Evolutionary conservation across 2,888 invertebrate genomes (phyloP).

Genomic region (Polymixis flavicincta): DNA sequence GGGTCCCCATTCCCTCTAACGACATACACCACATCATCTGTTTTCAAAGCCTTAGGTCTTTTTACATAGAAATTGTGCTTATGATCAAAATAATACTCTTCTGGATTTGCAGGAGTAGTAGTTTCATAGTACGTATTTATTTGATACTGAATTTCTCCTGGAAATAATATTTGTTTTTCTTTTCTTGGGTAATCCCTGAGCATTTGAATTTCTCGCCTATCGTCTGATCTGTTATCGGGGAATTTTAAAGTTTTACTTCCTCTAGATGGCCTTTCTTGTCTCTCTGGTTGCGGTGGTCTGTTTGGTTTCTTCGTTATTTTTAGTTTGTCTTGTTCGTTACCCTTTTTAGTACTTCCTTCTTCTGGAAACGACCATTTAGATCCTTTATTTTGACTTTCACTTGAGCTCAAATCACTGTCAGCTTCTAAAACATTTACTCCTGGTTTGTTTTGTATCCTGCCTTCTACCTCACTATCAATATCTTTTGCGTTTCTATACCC

Average conservation of each 20-base stretch:
- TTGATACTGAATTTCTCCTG: slow-evolving; percentile 42
- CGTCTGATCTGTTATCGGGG: slow-evolving; percentile 65
- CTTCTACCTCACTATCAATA: slow-evolving; percentile 73
- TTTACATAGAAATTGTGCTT: slow-evolving; percentile 71
- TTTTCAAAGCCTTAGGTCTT: slow-evolving; percentile 63
- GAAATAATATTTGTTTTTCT: slow-evolving; percentile 68
- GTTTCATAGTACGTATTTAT: slow-evolving; percentile 43
- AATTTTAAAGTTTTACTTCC: slow-evolving; percentile 70
- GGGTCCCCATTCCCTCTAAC: slow-evolving; percentile 88
- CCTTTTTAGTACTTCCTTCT: slow-evolving; percentile 51
- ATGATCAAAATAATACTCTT: slow-evolving; percentile 71
- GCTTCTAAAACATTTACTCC: slow-evolving; percentile 48
- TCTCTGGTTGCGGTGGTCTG: slow-evolving; percentile 25
- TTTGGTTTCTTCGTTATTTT: slow-evolving; percentile 29
- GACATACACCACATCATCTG: slow-evolving; percentile 81
- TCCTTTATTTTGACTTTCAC: slow-evolving; percentile 58
- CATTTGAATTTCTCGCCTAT: slow-evolving; percentile 22
- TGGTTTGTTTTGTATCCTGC: slow-evolving; percentile 82
- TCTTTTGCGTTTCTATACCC: slow-evolving; percentile 64
- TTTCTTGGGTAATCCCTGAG: slow-evolving; percentile 60
- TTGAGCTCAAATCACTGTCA: slow-evolving; percentile 50
- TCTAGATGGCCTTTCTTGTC: slow-evolving; percentile 46
- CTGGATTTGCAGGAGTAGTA: slow-evolving; percentile 57
- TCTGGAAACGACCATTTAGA: slow-evolving; percentile 81
- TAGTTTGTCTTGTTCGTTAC: slow-evolving; percentile 46